phyloP scores from a whole-genome alignment of 2,113 vertebrate genomes.

The Sardina pilchardus region DNA sequence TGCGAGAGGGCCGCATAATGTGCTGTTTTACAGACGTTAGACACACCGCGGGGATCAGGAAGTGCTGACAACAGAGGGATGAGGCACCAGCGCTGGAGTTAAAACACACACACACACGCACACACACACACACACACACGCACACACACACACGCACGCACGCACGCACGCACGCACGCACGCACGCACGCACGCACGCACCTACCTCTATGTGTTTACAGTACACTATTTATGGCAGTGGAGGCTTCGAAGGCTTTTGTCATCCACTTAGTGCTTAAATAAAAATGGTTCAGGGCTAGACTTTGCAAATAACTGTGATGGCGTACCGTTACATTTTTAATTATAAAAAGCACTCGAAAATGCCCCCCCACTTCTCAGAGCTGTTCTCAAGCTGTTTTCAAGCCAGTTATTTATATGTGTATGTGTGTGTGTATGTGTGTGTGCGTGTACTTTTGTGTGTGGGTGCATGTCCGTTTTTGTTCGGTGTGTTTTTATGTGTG shows the following conservation, averaged over 20 bases:
- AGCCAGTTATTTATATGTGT: not conserved
- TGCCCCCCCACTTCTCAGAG: not conserved
- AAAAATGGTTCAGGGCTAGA: not conserved
- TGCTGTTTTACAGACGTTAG: conserved; percentile 6
- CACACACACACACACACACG: not conserved
- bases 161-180: conserved; percentile 25
- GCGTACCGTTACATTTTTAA: not conserved
- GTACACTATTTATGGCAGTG: not conserved
- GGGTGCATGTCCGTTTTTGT: not conserved
- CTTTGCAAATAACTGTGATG: not conserved
- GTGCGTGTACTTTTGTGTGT: conserved; percentile 14
- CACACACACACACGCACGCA: not conserved
- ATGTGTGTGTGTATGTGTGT: conserved; percentile 15
- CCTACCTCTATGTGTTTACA: not conserved
- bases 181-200: not conserved
- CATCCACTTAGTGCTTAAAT: not conserved
- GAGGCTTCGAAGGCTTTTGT: not conserved
- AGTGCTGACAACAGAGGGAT: not conserved
- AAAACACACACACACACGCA: not conserved
- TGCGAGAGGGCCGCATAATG: not conserved
- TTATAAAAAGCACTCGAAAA: not conserved
- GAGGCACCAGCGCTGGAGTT: not conserved
- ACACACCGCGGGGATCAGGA: not conserved
- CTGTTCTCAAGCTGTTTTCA: not conserved
- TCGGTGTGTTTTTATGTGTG: not conserved